phyloP scores from a whole-genome alignment of 2,888 invertebrate species.

The Diogma glabrata region DNA sequence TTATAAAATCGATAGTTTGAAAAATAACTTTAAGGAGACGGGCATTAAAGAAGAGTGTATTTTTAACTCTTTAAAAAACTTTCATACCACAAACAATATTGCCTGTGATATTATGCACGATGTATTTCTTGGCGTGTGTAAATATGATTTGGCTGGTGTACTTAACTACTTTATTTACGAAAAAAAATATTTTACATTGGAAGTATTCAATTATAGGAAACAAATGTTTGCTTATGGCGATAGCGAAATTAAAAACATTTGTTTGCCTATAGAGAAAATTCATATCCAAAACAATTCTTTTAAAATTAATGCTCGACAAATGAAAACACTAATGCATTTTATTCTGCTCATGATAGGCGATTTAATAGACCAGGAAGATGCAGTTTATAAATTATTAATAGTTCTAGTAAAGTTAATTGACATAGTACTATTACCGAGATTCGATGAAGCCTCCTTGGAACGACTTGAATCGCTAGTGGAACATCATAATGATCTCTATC shows the following conservation, averaged over 20 bases:
- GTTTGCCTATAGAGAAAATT: too few species aligned
- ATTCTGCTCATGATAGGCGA: conserved; percentile 15
- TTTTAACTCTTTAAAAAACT: not conserved
- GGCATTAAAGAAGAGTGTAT: conserved; percentile 2
- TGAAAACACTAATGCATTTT: conserved; percentile 14
- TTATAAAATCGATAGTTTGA: not conserved
- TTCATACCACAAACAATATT: not conserved
- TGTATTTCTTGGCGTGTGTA: too few species aligned
- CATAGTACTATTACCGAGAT: conserved; percentile 12
- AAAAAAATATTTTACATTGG: too few species aligned
- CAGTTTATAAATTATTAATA: conserved; percentile 1
- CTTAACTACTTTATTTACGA: too few species aligned
- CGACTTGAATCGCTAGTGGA: conserved; percentile 13
- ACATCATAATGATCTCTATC: conserved; percentile 12
- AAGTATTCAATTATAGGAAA: too few species aligned
- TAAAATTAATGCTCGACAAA: too few species aligned
- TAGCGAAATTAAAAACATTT: too few species aligned
- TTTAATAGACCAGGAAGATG: conserved; percentile 11
- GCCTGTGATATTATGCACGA: not conserved
- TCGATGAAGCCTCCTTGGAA: conserved; percentile 11
- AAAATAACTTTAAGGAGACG: not conserved
- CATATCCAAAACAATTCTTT: too few species aligned
- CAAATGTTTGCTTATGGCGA: too few species aligned
- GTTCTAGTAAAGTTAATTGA: conserved; percentile 14
- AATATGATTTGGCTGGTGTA: too few species aligned